These are phyloP conservation scores for Coturnix japonica DNA, from an alignment of 2,113 vertebrate species.

Conservation along the genomic window DNA sequence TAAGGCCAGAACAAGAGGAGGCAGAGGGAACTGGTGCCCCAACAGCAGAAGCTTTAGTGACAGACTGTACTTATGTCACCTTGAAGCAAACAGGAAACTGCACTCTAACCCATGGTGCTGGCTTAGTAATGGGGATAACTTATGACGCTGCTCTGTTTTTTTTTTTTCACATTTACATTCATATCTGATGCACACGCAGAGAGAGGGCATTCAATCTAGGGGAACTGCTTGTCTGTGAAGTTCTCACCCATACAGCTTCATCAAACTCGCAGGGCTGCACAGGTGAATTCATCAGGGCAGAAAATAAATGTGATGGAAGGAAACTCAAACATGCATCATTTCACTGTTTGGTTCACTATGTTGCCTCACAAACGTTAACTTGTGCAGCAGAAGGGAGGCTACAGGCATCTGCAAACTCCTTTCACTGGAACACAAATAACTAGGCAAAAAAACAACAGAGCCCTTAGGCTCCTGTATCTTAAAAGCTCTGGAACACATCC, in stretches of 20 bases:
- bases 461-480: neutral
- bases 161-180: neutral
- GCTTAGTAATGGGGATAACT: neutral
- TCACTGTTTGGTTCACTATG: neutral
- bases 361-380: neutral
- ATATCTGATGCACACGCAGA: neutral
- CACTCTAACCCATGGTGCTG: neutral
- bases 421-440: neutral
- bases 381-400: neutral
- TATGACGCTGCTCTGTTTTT: neutral
- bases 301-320: neutral
- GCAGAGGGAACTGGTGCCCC: neutral
- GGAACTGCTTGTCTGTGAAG: neutral
- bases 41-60: neutral
- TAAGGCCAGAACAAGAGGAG: neutral
- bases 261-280: neutral
- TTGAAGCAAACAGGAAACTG: neutral
- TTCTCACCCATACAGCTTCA: neutral
- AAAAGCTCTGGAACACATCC: neutral
- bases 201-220: neutral
- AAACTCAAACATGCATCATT: neutral
- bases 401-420: neutral
- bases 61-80: neutral
- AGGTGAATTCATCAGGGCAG: neutral
- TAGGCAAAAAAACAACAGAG: neutral